A percentile compares a stretch with the other conserved stretches of the same genome.
These are phyloP conservation scores for Microcebus murinus DNA, from an alignment of 2,113 vertebrate genomes.

Conservation along the genomic window DNA sequence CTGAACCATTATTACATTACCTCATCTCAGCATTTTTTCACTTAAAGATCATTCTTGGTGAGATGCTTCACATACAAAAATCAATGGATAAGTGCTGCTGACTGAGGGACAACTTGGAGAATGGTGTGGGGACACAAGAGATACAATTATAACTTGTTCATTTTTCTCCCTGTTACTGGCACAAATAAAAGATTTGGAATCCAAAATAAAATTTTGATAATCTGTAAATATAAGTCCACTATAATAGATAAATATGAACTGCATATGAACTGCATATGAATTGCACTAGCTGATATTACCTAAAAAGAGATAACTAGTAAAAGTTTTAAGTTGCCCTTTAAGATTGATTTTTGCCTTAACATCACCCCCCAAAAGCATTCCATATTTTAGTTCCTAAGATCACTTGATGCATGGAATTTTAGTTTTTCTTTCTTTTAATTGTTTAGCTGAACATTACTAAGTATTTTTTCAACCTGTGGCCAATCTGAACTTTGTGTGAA, in stretches of 20 bases:
- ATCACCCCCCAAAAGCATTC: background rate
- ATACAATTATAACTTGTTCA: background rate
- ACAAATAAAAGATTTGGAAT: background rate
- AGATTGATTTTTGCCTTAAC: background rate
- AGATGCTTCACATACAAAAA: conserved; percentile 8
- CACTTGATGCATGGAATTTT: background rate
- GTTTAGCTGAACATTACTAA: background rate
- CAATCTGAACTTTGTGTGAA: background rate
- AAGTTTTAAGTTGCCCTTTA: background rate
- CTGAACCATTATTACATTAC: background rate
- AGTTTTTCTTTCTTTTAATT: background rate
- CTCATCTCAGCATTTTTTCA: conserved; percentile 28
- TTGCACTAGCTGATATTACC: background rate
- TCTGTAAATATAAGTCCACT: background rate
- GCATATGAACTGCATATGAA: no score
- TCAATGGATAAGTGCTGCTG: conserved; percentile 24
- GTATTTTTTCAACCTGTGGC: background rate
- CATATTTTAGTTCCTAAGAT: background rate
- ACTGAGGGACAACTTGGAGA: background rate
- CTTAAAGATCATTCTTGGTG: background rate
- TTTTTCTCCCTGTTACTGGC: background rate
- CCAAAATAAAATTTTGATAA: background rate
- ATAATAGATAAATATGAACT: background rate
- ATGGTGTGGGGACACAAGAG: background rate
- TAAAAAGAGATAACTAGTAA: background rate